These are phyloP conservation scores for Steinernema feltiae DNA, from an alignment of 1,140 invertebrate species.

Conservation along the genomic window DNA sequence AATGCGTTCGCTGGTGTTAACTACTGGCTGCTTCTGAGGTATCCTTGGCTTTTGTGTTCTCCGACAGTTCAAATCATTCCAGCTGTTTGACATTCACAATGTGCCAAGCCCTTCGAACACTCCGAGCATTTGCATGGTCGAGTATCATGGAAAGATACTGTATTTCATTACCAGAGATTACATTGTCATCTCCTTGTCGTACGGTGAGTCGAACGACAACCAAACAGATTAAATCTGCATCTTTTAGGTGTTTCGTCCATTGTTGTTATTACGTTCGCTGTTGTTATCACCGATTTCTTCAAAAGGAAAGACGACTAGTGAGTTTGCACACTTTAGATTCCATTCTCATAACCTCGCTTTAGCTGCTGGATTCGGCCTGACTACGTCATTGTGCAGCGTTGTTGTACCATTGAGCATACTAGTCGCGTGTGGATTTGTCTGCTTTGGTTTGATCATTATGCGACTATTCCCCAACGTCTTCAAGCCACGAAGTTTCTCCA, in stretches of 20 bases:
- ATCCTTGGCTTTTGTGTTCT: background rate
- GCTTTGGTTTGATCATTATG: constrained; percentile 18
- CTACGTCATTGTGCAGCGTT: constrained; percentile 23
- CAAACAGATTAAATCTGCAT: too few species aligned
- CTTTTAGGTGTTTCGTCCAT: constrained; percentile 21
- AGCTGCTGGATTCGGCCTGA: constrained; percentile 33
- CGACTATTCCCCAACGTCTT: constrained; percentile 21
- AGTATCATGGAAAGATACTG: background rate
- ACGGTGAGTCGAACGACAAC: background rate
- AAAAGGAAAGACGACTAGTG: constrained; percentile 24
- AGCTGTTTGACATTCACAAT: background rate
- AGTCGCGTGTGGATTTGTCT: constrained; percentile 21
- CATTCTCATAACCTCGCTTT: background rate
- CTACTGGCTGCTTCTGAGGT: background rate
- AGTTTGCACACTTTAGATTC: background rate
- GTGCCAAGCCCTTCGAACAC: background rate
- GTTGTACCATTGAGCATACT: constrained; percentile 24
- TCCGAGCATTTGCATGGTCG: background rate
- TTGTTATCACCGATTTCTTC: constrained; percentile 27
- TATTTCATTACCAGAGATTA: background rate
- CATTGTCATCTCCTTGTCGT: background rate
- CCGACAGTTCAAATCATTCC: background rate
- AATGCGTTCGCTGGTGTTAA: background rate
- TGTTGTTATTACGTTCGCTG: constrained; percentile 2
- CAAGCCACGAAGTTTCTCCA: background rate